These are phyloP conservation scores for Stegostoma tigrinum DNA, from an alignment of 2,113 vertebrate genomes.

Conservation along the genomic window DNA sequence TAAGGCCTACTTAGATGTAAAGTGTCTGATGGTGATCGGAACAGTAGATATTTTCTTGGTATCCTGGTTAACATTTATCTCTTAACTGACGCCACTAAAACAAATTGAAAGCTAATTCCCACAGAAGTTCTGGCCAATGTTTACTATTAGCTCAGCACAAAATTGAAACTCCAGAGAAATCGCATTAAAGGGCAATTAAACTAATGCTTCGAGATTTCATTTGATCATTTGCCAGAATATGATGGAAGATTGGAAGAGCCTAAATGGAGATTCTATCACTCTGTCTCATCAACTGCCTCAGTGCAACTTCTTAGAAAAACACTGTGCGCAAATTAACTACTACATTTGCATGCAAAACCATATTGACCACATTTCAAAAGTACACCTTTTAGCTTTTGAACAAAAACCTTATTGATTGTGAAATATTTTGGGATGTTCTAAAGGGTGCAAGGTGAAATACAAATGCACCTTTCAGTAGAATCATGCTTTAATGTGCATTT, in stretches of 20 bases:
- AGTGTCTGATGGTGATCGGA: neutral
- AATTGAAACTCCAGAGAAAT: neutral
- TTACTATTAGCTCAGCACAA: neutral
- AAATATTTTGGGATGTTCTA: neutral
- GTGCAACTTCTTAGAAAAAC: neutral
- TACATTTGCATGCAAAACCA: neutral
- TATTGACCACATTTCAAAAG: neutral
- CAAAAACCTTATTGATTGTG: neutral
- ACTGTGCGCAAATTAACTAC: neutral
- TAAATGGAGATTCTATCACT: neutral
- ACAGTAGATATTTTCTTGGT: neutral
- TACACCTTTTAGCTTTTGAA: neutral
- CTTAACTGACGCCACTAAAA: neutral
- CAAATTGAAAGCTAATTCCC: neutral
- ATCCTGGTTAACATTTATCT: neutral
- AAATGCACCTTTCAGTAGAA: neutral
- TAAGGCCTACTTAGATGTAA: neutral
- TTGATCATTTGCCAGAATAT: neutral
- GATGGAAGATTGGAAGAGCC: neutral
- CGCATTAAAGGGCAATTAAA: neutral
- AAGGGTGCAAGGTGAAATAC: neutral
- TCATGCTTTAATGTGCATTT: neutral
- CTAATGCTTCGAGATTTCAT: neutral
- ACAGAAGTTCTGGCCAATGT: neutral
- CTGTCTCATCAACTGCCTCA: neutral